Evolutionary conservation across 2,797 vertebrate species (phyloP).

Genomic region (Eulemur coronatus): DNA sequence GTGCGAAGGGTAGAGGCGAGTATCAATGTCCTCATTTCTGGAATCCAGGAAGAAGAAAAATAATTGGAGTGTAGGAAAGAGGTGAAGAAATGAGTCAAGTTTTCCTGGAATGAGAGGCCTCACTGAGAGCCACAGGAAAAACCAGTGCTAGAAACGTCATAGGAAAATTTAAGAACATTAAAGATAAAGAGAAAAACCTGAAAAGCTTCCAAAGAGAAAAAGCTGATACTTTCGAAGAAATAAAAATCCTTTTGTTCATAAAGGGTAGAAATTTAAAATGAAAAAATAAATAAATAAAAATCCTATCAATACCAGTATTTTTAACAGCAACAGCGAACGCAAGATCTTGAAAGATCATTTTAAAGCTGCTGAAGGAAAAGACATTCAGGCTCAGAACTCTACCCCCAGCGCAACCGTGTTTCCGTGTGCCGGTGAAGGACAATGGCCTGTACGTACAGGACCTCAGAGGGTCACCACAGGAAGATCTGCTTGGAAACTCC

Average conservation of each 20-base stretch:
- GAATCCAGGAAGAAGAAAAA: not conserved
- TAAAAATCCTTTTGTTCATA: not conserved
- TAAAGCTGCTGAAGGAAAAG: not conserved
- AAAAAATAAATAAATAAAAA: not conserved
- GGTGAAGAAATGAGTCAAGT: not conserved
- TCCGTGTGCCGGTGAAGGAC: not conserved
- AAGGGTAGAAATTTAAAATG: not conserved
- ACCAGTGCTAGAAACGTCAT: fast-evolving
- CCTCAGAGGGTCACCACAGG: not conserved
- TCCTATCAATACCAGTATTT: not conserved
- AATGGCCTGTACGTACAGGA: not conserved
- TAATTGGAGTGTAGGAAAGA: not conserved
- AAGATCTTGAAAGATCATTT: too few species aligned
- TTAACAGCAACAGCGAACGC: not conserved
- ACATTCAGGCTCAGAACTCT: not conserved
- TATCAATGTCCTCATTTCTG: fast-evolving
- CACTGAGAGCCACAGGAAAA: not conserved
- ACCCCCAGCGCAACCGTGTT: not conserved
- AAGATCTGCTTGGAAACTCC: not conserved
- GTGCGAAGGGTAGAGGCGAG: fast-evolving
- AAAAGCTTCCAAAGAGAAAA: not conserved
- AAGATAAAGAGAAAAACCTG: not conserved
- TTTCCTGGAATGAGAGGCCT: too few species aligned
- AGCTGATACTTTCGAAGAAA: not conserved
- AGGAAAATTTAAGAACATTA: fast-evolving